Percentiles rank a stretch among this genome's conserved stretches.
phyloP scores from a whole-genome alignment of 2,113 vertebrate species.

The Cyanoderma ruficeps region DNA sequence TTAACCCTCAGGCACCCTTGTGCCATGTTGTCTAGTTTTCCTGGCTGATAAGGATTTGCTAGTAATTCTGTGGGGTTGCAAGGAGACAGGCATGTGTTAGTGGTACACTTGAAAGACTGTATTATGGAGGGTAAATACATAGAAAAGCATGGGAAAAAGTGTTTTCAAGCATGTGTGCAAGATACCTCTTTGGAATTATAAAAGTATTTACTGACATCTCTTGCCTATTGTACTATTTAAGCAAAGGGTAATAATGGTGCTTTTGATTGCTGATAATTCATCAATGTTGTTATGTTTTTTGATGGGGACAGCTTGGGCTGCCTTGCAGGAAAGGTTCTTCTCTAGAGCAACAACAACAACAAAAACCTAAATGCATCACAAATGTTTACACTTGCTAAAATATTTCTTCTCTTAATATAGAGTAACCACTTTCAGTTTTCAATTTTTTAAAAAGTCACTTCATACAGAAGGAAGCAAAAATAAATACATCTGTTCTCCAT shows the following conservation, averaged over 20 bases:
- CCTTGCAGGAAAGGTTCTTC: not conserved
- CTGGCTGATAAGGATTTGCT: not conserved
- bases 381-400: not conserved
- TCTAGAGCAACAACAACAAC: not conserved
- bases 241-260: not conserved
- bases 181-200: not conserved
- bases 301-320: not conserved
- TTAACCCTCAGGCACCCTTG: not conserved
- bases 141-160: not conserved
- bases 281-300: not conserved
- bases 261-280: not conserved
- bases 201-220: not conserved
- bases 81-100: not conserved
- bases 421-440: not conserved
- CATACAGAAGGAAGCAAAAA: not conserved
- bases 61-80: not conserved
- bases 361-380: not conserved
- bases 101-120: not conserved
- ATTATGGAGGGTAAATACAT: not conserved
- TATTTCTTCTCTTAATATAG: not conserved
- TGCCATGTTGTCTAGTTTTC: not conserved
- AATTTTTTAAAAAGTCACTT: not conserved
- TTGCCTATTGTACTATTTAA: not conserved
- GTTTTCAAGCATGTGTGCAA: not conserved
- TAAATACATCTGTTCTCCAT: not conserved